These are phyloP conservation scores for Xylophagus ater DNA, from an alignment of 2,888 invertebrate species.

Conservation along the genomic window DNA sequence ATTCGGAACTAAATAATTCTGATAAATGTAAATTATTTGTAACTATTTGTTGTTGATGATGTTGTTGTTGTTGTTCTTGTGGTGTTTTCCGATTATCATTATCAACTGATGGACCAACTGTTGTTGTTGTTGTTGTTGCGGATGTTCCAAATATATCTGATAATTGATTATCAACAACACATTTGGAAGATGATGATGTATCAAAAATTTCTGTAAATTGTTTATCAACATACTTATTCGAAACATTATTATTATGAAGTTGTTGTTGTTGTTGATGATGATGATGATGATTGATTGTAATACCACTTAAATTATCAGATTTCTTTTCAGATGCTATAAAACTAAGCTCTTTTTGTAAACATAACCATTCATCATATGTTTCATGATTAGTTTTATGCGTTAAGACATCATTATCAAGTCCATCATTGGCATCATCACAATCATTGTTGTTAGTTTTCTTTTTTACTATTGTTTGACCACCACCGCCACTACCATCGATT, in stretches of 20 bases:
- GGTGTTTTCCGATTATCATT: constrained; percentile 5
- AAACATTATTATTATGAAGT: constrained; percentile 20
- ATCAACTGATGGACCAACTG: not conserved
- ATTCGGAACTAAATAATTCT: constrained; percentile 31
- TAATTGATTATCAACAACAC: constrained; percentile 26
- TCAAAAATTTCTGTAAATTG: constrained; percentile 35
- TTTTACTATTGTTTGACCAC: no score
- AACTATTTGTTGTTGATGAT: constrained; percentile 19
- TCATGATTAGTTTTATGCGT: constrained; percentile 20
- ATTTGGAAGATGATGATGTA: constrained; percentile 28
- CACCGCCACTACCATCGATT: no score
- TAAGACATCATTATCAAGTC: constrained; percentile 9
- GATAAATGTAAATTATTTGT: constrained; percentile 20
- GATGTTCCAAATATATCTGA: constrained; percentile 24
- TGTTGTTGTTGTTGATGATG: constrained; percentile 20
- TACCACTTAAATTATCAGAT: constrained; percentile 8
- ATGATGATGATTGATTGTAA: constrained; percentile 11
- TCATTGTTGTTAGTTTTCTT: not conserved
- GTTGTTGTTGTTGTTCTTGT: constrained; percentile 20
- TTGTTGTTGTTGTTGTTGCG: constrained; percentile 21
- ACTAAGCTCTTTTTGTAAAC: constrained; percentile 53
- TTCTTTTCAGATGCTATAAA: constrained; percentile 30
- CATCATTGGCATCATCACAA: constrained; percentile 5
- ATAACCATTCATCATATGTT: constrained; percentile 56
- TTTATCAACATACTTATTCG: constrained; percentile 22